A percentile compares a stretch with the other conserved stretches of the same genome.
These are phyloP conservation scores for Melinopterus prodromus DNA, from an alignment of 2,888 invertebrate species.

Conservation along the genomic window DNA sequence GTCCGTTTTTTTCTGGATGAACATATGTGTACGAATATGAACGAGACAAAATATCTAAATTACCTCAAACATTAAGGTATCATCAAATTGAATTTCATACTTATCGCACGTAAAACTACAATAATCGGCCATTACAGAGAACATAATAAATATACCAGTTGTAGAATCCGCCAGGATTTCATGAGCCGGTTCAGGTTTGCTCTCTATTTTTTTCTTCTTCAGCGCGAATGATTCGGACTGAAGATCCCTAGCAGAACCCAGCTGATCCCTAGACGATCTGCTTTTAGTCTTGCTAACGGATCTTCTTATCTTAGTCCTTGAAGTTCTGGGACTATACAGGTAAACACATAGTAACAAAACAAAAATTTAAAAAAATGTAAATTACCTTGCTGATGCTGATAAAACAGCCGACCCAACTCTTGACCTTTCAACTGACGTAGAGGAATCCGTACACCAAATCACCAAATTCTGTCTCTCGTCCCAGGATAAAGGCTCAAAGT, in stretches of 20 bases:
- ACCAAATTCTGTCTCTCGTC: constrained; percentile 59
- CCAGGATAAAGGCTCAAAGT: constrained; percentile 53
- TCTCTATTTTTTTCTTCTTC: constrained; percentile 47
- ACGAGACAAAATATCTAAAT: constrained; percentile 23
- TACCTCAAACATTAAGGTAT: constrained; percentile 67
- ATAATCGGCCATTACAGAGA: constrained; percentile 65
- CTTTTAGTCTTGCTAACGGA: constrained; percentile 1
- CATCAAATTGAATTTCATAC: constrained; percentile 60
- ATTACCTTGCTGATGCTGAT: neutral
- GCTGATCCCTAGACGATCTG: constrained; percentile 7
- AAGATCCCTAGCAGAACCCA: neutral
- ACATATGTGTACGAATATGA: constrained; percentile 19
- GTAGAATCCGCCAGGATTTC: constrained; percentile 48
- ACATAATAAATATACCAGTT: constrained; percentile 60
- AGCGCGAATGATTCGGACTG: constrained; percentile 5
- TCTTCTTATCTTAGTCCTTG: constrained; percentile 10
- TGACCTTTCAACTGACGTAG: constrained; percentile 6
- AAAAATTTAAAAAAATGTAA: neutral
- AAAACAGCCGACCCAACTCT: neutral
- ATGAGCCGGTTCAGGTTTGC: constrained; percentile 54
- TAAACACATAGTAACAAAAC: neutral
- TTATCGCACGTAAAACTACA: constrained; percentile 62
- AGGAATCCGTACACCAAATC: constrained; percentile 49
- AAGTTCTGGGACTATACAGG: neutral
- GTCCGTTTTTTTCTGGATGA: constrained; percentile 47